phyloP scores from a whole-genome alignment of 2,113 vertebrate genomes.

The Poicephalus meyeri region DNA sequence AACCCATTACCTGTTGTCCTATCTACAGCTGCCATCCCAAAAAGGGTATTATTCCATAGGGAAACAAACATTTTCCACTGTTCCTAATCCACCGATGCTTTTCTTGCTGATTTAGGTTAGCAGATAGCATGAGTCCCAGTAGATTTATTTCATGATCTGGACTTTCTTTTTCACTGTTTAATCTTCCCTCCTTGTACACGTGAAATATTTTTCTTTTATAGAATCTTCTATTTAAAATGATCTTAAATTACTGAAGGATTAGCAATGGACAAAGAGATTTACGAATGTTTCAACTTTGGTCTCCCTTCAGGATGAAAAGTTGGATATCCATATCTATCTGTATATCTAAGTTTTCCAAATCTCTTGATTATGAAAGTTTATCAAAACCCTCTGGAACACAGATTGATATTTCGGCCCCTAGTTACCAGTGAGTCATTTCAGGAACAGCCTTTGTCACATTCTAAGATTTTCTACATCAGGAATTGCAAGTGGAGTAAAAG shows the following conservation, averaged over 20 bases:
- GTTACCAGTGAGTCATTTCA: neutral
- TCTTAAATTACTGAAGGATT: neutral
- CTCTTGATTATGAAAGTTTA: neutral
- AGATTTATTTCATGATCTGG: neutral
- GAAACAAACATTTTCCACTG: neutral
- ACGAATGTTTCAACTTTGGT: neutral
- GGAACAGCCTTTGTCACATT: neutral
- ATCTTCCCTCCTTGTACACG: neutral
- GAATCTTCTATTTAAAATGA: neutral
- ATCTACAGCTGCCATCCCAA: neutral
- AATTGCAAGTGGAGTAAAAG: neutral
- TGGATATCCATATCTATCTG: neutral
- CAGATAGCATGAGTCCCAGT: neutral
- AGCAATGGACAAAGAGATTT: neutral
- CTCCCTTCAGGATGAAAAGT: neutral
- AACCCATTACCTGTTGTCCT: neutral
- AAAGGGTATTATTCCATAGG: fast-evolving
- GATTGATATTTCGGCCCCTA: neutral
- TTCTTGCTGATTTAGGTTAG: neutral
- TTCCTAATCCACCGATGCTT: neutral
- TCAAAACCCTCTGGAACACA: neutral
- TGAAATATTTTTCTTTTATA: neutral
- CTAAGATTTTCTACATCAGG: neutral
- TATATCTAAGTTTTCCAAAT: neutral
- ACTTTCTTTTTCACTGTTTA: neutral